Base-by-base conservation (phyloP, 2,888 invertebrate species). In the Carpatolechia fugitivella region DNA sequence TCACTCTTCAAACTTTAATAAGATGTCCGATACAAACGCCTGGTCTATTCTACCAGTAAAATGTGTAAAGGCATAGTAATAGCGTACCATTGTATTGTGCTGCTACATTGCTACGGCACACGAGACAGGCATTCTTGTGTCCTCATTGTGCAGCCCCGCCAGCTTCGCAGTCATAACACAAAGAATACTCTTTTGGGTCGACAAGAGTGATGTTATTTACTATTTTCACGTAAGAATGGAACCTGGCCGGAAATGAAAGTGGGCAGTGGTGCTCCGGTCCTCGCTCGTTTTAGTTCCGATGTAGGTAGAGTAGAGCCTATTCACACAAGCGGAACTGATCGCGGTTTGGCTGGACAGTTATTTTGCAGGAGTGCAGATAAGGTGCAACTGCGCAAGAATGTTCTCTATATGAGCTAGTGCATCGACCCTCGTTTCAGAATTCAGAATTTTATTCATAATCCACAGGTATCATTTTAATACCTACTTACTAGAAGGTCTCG, bases 191-290 rank as follows among this genome's bases (percentile, higher is more conserved):
- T 16, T 47, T 55, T 24, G 24, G 40, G 44, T 18, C 38, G 49
- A 30, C 33, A 33, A 38, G 10, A n/a, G 14, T 24, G 38, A 38
- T 50, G 38, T 20, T 50, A 36, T 50, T 49, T 49, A 35, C 49
- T 49, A 38, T 50, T 50, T 49, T 38, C 36, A 36, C 36, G 50
- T 50, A 50, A 50, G 50, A 50, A 50, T 50, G 50, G 50, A 35
- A 20, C 14, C 38, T 50, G 50, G 13, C 14, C 50, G 50, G 50
- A 50, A 44, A 44, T 52, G 52, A 52, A 52, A 52, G 52, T 50
- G 50, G 50, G 50, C 29, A 13, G 29, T n/a, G 24, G 18, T 16
- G 38, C 38, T 50, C 38, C 49, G 18, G 33, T 33, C 38, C 18
- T 20, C n/a, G 33, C 24, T 50, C 50, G 38, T 50, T 50, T 49